Percentiles rank a stretch among this genome's conserved stretches.
Evolutionary conservation across 2,797 vertebrate genomes (phyloP).

Genomic region (Gorsachius magnificus): DNA sequence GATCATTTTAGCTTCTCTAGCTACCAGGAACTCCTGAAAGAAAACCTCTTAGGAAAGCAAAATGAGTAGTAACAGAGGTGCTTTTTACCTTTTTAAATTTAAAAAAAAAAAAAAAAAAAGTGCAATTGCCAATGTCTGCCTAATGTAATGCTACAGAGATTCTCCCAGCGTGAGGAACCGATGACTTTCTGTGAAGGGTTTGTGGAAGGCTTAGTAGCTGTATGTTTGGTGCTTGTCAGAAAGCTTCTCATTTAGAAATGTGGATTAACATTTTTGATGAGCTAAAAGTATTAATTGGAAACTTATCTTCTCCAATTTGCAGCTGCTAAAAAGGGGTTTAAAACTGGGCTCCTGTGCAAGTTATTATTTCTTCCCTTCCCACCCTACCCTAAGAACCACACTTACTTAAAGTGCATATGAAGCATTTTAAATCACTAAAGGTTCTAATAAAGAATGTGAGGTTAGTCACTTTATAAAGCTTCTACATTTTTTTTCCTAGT

Average conservation of each 20-base stretch:
- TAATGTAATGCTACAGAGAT: background rate
- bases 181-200: background rate
- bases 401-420: background rate
- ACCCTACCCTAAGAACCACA: background rate
- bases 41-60: background rate
- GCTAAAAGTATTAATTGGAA: background rate
- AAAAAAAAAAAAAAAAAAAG: no score
- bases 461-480: background rate
- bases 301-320: background rate
- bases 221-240: background rate
- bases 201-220: background rate
- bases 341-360: background rate
- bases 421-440: background rate
- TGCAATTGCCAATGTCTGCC: background rate
- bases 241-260: background rate
- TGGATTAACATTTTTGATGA: background rate
- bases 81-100: background rate
- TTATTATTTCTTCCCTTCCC: background rate
- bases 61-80: fast-evolving
- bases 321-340: background rate
- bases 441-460: background rate
- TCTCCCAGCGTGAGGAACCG: background rate
- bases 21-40: background rate
- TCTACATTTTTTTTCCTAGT: background rate
- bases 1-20: background rate